Evolutionary conservation across 2,113 vertebrate species (phyloP), one percentile per base, ranked within the genome.

Genomic region (Nothocercus julius): DNA sequence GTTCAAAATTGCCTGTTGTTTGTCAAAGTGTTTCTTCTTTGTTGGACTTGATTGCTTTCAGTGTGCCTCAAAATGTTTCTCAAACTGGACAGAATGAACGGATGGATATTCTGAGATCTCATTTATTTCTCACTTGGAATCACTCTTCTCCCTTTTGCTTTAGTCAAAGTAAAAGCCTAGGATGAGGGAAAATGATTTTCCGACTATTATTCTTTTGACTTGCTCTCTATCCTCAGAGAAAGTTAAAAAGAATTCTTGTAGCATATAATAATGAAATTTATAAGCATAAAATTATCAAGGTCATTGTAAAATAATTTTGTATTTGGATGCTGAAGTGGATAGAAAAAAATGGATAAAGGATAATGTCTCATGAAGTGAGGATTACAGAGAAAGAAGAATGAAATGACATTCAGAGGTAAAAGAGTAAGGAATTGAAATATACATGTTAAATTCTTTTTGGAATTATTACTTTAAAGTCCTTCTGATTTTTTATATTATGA

Each of bases 401-500:
- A 91, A 73, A 87, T 16, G 63, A 80, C 64, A 21, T 80, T 91
- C 5, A 3, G 67, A 87, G 21, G 30, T 51, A 47, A 87, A 93
- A 59, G 63, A 77, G 40, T 89, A 89, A 10, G 28, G 14, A 66
- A 11, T 25, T 87, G 67, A 92, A 90, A 85, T 79, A 64, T 70
- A 49, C 4, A n/a, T 18, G 42, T 25, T 59, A 38, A 70, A 85
- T 91, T 81, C 1, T 68, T 87, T 82, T 64, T 64, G 38, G 75
- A 88, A 70, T 84, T 45, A 91, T 68, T 72, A 9, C 69, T 88
- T 75, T 84, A 95, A 95, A 62, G 25, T 64, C 12, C 45, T 78
- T 78, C 76, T 61, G 74, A 93, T 81, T 86, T 95, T 92, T 90
- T 93, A 75, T 91, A 79, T 81, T 92, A 88, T 69, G 66, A 77